Percentiles rank a stretch among this genome's conserved stretches.
phyloP scores from a whole-genome alignment of 2,113 vertebrate genomes.

The Lophura nycthemera region DNA sequence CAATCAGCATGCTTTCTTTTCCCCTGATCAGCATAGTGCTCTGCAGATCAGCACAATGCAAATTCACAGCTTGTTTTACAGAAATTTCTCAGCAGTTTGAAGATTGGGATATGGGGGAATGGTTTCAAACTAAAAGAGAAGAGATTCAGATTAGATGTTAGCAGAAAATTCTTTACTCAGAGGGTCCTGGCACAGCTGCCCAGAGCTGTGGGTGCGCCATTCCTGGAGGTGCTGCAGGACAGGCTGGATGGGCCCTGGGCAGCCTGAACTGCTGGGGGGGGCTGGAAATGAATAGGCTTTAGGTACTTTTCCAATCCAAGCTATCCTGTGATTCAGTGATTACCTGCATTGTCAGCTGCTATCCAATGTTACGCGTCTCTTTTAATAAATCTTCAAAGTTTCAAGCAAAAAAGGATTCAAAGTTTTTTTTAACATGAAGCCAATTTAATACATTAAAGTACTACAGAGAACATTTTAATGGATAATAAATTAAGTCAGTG shows the following conservation, averaged over 20 bases:
- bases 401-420: neutral
- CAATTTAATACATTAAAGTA: neutral
- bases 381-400: neutral
- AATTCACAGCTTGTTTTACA: neutral
- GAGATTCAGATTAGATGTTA: neutral
- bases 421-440: neutral
- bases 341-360: neutral
- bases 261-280: neutral
- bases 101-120: neutral
- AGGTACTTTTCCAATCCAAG: neutral
- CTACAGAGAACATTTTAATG: neutral
- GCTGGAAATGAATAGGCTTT: neutral
- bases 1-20: slow-evolving; percentile 52
- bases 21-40: neutral
- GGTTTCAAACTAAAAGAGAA: neutral
- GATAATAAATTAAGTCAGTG: neutral
- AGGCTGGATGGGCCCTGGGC: neutral
- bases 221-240: neutral
- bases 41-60: neutral
- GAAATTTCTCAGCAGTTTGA: neutral
- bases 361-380: neutral
- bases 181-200: neutral
- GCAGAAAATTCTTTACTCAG: neutral
- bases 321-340: too few relatives aligned
- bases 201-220: neutral